Conservation (phyloP, 2,113 vertebrate species). For the Erythrolamprus reginae region DNA sequence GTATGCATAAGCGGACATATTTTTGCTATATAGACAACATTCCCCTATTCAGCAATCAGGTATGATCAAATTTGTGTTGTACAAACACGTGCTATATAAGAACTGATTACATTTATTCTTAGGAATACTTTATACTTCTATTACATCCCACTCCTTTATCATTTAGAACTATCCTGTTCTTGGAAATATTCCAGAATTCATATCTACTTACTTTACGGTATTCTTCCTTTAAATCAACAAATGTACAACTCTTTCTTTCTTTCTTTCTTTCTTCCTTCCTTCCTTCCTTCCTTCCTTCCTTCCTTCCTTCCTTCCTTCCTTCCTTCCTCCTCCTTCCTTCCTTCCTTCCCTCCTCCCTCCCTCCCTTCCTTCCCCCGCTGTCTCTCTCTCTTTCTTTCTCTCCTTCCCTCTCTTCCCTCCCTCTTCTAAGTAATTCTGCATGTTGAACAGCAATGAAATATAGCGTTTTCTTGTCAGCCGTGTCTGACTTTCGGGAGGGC, state of each 20-base stretch:
- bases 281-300: too few relatives aligned
- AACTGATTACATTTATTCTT: neutral
- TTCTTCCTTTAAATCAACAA: neutral
- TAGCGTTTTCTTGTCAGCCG: neutral
- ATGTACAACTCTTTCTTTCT: neutral
- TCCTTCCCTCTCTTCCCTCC: too few relatives aligned
- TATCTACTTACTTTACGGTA: neutral
- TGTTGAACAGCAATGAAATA: neutral
- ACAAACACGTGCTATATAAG: neutral
- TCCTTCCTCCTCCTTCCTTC: rapidly evolving
- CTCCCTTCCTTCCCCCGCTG: too few relatives aligned
- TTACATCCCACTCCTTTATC: neutral
- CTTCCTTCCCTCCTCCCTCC: rapidly evolving
- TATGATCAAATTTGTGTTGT: neutral
- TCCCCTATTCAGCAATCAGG: neutral
- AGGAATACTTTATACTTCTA: neutral
- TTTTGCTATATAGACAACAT: neutral
- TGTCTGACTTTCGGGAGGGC: too few relatives aligned
- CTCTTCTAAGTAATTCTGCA: neutral
- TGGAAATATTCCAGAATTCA: neutral
- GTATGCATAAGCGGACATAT: neutral
- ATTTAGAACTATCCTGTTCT: neutral
- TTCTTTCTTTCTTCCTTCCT: too few relatives aligned
- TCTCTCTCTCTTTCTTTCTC: too few relatives aligned
- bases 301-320: too few relatives aligned